Evolutionary conservation across 2,888 invertebrate species (phyloP), one percentile per base, ranked within the genome.

Genomic region (Xestia ashworthii): DNA sequence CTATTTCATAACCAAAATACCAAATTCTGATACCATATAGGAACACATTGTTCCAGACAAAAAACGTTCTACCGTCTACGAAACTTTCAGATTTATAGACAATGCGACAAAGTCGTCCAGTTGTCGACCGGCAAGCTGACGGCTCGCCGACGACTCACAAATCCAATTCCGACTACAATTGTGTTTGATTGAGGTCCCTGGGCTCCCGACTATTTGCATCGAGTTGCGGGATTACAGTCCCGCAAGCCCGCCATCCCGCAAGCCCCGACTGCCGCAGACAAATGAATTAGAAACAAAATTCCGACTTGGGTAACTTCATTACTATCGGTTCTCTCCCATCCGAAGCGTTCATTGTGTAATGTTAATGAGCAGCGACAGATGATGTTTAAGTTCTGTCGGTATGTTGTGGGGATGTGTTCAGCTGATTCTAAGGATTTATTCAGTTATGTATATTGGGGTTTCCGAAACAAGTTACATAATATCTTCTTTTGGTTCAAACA

Each of bases 271-370:
- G 60, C 64, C 67, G 71, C 32, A 80, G 73, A 60, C 76, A 67
- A 87, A 88, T 81, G 80, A 84, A 84, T 86, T 78, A 86, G 77
- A 79, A 78, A 88, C 80, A 68, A 80, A 88, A 82, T 70, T 67
- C 78, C 67, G 71, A 74, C 76, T 83, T 76, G 67, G 64, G 46
- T 77, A 78, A 87, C 71, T 82, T 82, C 69, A 87, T 88, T 83
- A 80, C 74, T 72, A 87, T 83, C 60, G 84, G 80, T 74, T 87
- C 53, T 67, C 67, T 66, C n/a, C 65, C 62, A 19, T 53, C 48
- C 16, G 68, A 80, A 76, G 38, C 67, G 78, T 71, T 70, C 60
- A 78, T 74, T 78, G 68, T 80, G 64, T 74, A 72, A 70, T 73
- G 53, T 74, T 86, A 74, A 80, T 82, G 64, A 70, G 74, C 6